Percentiles rank a stretch among this genome's conserved stretches.
phyloP scores from a whole-genome alignment of 2,113 vertebrate species.

The Andinoacara biseriatus region DNA sequence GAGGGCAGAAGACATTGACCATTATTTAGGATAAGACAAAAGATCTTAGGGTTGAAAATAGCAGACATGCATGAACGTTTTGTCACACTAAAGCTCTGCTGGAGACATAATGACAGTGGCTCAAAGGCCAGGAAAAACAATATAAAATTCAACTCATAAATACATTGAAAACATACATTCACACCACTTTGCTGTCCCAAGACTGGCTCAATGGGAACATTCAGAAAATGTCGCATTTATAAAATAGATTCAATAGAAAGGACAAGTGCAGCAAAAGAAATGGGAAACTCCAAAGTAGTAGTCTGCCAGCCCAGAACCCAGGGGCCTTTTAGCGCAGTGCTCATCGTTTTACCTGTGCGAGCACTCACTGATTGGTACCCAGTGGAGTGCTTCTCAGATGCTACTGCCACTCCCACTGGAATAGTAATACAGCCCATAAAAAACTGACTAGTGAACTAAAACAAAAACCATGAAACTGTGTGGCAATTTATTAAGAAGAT shows the following conservation, averaged over 20 bases:
- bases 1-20: background rate
- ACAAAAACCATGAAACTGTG: slow-evolving; percentile 24
- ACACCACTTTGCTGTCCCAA: background rate
- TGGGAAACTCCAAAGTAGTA: slow-evolving; percentile 5
- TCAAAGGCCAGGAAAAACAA: background rate
- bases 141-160: background rate
- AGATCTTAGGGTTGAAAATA: slow-evolving; percentile 25
- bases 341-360: slow-evolving; percentile 47
- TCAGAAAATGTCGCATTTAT: slow-evolving; percentile 11
- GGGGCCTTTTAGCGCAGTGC: slow-evolving; percentile 37
- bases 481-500: slow-evolving; percentile 38
- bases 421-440: slow-evolving; percentile 37
- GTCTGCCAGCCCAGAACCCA: slow-evolving; percentile 13
- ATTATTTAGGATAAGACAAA: slow-evolving; percentile 23
- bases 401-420: slow-evolving; percentile 24
- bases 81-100: background rate
- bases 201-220: background rate
- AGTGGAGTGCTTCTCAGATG: slow-evolving; percentile 36
- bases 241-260: slow-evolving; percentile 42
- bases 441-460: slow-evolving; percentile 21
- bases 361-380: slow-evolving; percentile 41
- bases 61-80: slow-evolving; percentile 13
- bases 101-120: background rate
- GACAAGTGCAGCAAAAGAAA: slow-evolving; percentile 35
- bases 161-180: slow-evolving; percentile 8